Conservation (phyloP, 2,113 vertebrate species). For the Bungarus multicinctus region DNA sequence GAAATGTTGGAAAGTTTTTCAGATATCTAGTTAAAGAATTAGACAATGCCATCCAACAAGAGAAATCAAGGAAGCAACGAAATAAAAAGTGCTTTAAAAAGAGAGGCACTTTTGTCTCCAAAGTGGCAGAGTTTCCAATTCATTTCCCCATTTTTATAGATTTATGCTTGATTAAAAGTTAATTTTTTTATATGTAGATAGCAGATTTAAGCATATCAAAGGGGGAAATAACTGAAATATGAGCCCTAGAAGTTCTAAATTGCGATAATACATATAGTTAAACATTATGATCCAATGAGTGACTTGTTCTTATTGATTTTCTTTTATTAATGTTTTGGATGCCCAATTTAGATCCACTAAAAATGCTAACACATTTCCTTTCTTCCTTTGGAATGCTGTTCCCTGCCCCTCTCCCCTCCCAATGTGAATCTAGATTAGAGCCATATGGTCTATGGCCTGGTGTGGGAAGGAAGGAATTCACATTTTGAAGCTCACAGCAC, state of each 20-base stretch:
- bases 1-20: neutral
- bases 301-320: slow-evolving; percentile 8
- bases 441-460: slow-evolving; percentile 29
- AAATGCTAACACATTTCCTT: slow-evolving; percentile 40
- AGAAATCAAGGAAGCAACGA: neutral
- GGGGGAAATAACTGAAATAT: slow-evolving; percentile 22
- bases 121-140: neutral
- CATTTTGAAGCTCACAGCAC: neutral
- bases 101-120: neutral
- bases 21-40: neutral
- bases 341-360: slow-evolving; percentile 22
- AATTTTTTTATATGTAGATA: slow-evolving; percentile 32
- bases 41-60: neutral
- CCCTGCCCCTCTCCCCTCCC: neutral
- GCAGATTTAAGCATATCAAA: slow-evolving; percentile 32
- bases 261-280: slow-evolving; percentile 6
- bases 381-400: slow-evolving; percentile 25
- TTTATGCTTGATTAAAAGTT: slow-evolving; percentile 34
- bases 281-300: slow-evolving; percentile 1
- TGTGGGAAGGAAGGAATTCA: neutral
- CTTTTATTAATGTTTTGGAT: slow-evolving; percentile 31
- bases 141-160: slow-evolving; percentile 23
- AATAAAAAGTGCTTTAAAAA: neutral
- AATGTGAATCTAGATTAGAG: slow-evolving; percentile 21
- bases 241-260: slow-evolving; percentile 20